A percentile compares a stretch with the other conserved stretches of the same genome.
These are phyloP conservation scores for Cossypha heuglini DNA, from an alignment of 2,797 vertebrate genomes.

Conservation along the genomic window DNA sequence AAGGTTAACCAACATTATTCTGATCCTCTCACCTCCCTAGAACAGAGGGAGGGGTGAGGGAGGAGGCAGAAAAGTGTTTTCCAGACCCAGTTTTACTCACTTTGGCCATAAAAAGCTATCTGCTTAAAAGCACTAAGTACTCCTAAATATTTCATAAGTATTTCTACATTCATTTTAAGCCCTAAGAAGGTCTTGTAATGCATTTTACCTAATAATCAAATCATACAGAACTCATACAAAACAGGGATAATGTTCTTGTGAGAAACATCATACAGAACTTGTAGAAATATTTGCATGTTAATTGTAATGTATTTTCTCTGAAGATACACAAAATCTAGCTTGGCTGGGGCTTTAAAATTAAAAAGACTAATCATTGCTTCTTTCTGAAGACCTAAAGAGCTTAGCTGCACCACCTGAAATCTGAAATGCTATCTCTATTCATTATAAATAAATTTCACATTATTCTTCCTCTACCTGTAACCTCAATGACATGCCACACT, in stretches of 20 bases:
- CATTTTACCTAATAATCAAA: conserved; percentile 39
- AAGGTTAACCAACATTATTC: not conserved
- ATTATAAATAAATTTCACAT: not conserved
- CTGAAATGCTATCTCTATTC: not conserved
- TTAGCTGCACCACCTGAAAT: not conserved
- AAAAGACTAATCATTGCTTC: not conserved
- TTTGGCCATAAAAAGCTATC: conserved; percentile 31
- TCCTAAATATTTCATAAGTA: conserved; percentile 61
- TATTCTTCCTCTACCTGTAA: not conserved
- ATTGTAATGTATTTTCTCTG: not conserved
- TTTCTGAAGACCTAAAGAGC: not conserved
- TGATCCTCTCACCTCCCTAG: not conserved
- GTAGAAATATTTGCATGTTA: not conserved
- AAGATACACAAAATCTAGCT: not conserved
- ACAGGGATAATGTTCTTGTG: not conserved
- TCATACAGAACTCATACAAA: conserved; percentile 14
- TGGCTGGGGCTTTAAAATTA: not conserved
- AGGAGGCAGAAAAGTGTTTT: not conserved
- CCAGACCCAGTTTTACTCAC: conserved; percentile 7
- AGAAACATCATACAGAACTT: not conserved
- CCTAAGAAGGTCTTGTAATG: conserved; percentile 21
- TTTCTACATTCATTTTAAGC: conserved; percentile 30
- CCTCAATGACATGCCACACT: not conserved
- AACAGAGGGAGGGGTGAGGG: not conserved
- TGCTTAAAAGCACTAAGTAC: conserved; percentile 60